A percentile compares a stretch with the other conserved stretches of the same genome.
These are phyloP conservation scores for Sphinx pinastri DNA, from an alignment of 2,888 invertebrate species.

Conservation along the genomic window DNA sequence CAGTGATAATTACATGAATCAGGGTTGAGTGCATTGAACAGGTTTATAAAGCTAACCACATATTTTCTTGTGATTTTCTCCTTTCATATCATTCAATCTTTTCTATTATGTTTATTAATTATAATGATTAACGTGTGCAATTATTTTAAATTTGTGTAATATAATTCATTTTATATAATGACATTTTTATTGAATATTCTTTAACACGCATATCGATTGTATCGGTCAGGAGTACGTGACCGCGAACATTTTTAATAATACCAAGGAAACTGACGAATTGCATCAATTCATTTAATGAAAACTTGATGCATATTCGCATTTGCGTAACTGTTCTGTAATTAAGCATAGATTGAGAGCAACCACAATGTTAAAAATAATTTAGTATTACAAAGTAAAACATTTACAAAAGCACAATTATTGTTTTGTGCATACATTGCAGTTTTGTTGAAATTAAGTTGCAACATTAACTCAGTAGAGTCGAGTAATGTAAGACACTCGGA, in stretches of 20 bases:
- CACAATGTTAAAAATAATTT: too few relatives aligned
- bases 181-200: too few relatives aligned
- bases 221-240: too few relatives aligned
- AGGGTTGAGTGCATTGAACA: not conserved
- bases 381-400: too few relatives aligned
- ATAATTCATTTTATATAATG: not conserved
- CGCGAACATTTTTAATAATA: too few relatives aligned
- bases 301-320: not conserved
- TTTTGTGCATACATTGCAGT: too few relatives aligned
- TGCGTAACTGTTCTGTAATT: not conserved
- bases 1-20: not conserved
- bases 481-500: too few relatives aligned
- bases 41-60: not conserved
- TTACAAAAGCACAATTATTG: not conserved
- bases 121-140: not conserved
- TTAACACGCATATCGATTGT: too few relatives aligned
- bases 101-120: not conserved
- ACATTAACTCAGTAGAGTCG: too few relatives aligned
- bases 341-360: not conserved
- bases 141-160: not conserved
- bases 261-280: not conserved
- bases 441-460: too few relatives aligned
- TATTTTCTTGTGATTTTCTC: not conserved
- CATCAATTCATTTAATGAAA: not conserved
- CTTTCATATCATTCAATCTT: constrained; percentile 5